A percentile compares a stretch with the other conserved stretches of the same genome.
These are phyloP conservation scores for Sorex fumeus DNA, from an alignment of 2,113 vertebrate species.

Conservation along the genomic window DNA sequence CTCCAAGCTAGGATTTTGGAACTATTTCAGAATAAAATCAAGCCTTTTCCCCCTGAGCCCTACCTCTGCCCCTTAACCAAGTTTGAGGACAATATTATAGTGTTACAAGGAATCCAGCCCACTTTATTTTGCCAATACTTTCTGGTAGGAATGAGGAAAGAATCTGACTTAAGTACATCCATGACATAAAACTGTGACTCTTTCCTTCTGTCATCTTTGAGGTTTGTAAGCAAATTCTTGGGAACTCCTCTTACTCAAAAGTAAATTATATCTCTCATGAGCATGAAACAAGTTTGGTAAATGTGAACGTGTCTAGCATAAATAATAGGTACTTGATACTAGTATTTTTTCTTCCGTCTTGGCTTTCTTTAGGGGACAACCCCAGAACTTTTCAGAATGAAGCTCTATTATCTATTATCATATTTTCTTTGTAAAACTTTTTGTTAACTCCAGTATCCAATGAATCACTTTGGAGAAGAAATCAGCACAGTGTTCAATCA, in stretches of 20 bases:
- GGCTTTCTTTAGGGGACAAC: conserved; percentile 46
- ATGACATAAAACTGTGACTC: neutral
- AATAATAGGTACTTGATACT: neutral
- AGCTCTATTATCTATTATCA: neutral
- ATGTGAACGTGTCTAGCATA: conserved; percentile 12
- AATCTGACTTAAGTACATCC: neutral
- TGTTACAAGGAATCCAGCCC: neutral
- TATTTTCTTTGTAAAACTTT: neutral
- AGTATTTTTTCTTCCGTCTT: neutral
- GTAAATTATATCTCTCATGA: neutral
- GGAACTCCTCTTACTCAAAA: neutral
- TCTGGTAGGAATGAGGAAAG: neutral
- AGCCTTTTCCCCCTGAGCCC: neutral
- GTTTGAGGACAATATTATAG: neutral
- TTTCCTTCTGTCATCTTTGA: neutral
- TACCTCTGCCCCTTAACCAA: neutral
- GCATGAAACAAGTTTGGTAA: conserved; percentile 7
- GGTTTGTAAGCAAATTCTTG: neutral
- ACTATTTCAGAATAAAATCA: conserved; percentile 48
- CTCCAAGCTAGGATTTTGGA: conserved; percentile 40
- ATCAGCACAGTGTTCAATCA: neutral
- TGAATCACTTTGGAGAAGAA: conserved; percentile 25
- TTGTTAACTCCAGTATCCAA: neutral
- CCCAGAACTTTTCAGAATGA: conserved; percentile 24
- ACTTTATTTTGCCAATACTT: neutral